These are phyloP conservation scores for Pectinophora gossypiella DNA, from an alignment of 1,140 invertebrate species.

Conservation along the genomic window DNA sequence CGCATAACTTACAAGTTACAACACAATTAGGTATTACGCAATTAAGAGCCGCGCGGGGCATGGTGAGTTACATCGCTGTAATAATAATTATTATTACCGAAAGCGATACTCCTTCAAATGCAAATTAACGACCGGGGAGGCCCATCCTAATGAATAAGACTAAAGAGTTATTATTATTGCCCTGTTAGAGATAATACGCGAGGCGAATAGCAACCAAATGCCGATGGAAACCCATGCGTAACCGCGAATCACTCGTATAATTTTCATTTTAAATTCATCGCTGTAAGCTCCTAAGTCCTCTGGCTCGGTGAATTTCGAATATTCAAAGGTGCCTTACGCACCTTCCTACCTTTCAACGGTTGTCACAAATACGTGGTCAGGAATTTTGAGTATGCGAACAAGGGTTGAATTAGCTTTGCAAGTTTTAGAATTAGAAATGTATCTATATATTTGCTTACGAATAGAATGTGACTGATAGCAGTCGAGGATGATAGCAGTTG, in stretches of 20 bases:
- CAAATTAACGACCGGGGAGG: not conserved
- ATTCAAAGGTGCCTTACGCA: not conserved
- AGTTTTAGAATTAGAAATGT: no score
- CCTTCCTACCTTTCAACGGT: not conserved
- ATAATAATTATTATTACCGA: no score
- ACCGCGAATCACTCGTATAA: not conserved
- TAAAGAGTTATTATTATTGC: not conserved
- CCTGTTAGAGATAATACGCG: not conserved
- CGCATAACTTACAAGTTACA: no score
- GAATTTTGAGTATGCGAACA: no score
- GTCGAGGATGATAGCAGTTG: no score
- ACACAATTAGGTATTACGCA: no score
- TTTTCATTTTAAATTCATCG: not conserved
- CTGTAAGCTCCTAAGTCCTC: not conserved
- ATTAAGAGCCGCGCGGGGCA: no score
- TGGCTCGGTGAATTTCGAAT: not conserved
- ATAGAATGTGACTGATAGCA: no score
- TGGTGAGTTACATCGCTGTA: no score
- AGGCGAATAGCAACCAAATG: not conserved
- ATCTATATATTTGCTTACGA: no score
- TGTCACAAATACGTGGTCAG: no score
- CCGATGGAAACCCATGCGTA: not conserved
- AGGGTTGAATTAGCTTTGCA: no score
- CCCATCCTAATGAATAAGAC: not conserved
- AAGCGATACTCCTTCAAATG: not conserved